A percentile compares a stretch with the other conserved stretches of the same genome.
phyloP scores from a whole-genome alignment of 2,888 invertebrate genomes.

The Ypsolopha sequella region DNA sequence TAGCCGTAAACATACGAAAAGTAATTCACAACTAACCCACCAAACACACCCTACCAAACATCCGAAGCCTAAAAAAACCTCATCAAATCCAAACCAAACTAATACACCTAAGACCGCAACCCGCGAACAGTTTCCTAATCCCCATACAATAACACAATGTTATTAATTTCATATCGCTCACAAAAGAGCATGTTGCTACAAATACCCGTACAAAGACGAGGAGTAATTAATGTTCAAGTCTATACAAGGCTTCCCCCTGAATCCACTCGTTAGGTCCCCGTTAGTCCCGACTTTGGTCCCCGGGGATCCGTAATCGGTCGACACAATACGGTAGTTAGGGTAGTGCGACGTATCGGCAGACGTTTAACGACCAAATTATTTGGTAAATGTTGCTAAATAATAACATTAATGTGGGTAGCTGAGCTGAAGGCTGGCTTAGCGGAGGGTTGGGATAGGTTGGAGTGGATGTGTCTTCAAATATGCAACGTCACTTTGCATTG shows the following conservation, averaged over 20 bases:
- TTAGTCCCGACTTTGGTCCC: slow-evolving; percentile 15
- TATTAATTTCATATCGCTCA: slow-evolving; percentile 52
- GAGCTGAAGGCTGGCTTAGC: slow-evolving; percentile 13
- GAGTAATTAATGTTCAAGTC: slow-evolving; percentile 54
- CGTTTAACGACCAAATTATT: slow-evolving; percentile 70
- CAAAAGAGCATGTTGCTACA: slow-evolving; percentile 62
- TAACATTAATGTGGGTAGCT: slow-evolving; percentile 55
- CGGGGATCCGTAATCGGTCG: slow-evolving; percentile 37
- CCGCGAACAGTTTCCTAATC: slow-evolving; percentile 46
- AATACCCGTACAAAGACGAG: slow-evolving; percentile 47
- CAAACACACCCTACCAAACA: no score
- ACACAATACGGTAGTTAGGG: slow-evolving; percentile 65
- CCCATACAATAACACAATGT: slow-evolving; percentile 30
- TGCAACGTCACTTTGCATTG: not conserved
- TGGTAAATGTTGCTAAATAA: slow-evolving; percentile 70
- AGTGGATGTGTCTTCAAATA: not conserved
- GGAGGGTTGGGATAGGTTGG: not conserved
- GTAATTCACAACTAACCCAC: no score
- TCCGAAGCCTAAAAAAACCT: slow-evolving; percentile 22
- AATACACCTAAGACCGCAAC: slow-evolving; percentile 30
- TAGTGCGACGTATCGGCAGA: slow-evolving; percentile 42
- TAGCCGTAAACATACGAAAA: no score
- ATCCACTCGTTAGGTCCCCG: slow-evolving; percentile 36
- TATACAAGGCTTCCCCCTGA: slow-evolving; percentile 29
- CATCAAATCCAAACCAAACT: slow-evolving; percentile 30